Evolutionary conservation across 2,888 invertebrate species (phyloP), one percentile per base, ranked within the genome.

Genomic region (Hypselothyrea guttata): DNA sequence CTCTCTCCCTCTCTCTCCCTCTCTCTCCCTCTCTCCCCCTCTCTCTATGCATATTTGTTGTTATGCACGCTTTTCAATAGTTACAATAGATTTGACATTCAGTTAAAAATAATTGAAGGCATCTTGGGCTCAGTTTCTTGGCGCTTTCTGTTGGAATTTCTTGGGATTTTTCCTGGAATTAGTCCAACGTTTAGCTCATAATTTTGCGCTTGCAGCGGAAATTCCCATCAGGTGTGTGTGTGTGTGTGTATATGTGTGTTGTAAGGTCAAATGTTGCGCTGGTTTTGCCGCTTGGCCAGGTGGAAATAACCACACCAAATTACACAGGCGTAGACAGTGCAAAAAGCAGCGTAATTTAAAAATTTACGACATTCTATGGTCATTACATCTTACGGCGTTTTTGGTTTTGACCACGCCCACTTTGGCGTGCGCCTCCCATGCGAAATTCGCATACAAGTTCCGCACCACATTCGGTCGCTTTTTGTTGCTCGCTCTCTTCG

Each of bases 361-460:
- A 79, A 79, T 85, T 78, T 79, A 79, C 78, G 85, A 85, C 78
- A 85, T 85, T 79, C 78, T 66, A 71, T 66, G 83, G 69, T 75
- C 84, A 79, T 79, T 79, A 85, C 85, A 84, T 79, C 83, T 83
- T 67, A 77, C 78, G 67, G 53, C 59, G 52, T 51, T 53, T 49
- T 35, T 16, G 34, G 2, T 5, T 5, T 22, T 38, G 55, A 22
- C 48, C 78, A 82, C 75, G 79, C 77, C 83, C 55, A 42, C 7
- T 56, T 66, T 42, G 61, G 59, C 53, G 45, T 73, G 53, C 82
- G 82, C 78, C 22, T 22, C 22, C 81, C 81, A 67, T 84, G 71
- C 71, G 66, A 78, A 78, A 62, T 81, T 78, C 75, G 78, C 85
- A 57, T 77, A 77, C 65, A 77, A 84, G 82, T 84, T 78, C 77